phyloP scores from a whole-genome alignment of 2,888 invertebrate genomes.

The Pammene aurita region DNA sequence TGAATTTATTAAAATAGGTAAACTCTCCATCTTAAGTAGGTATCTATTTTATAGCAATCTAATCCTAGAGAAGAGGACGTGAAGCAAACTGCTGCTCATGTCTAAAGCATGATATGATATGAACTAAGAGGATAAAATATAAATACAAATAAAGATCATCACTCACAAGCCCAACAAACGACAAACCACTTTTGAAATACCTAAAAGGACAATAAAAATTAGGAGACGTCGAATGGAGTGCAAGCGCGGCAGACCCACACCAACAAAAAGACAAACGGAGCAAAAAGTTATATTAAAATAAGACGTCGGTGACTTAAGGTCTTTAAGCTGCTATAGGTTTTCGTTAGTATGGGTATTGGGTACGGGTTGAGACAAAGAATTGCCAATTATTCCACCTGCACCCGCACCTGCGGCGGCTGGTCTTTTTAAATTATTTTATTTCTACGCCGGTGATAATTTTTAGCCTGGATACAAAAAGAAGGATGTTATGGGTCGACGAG shows the following conservation, averaged over 20 bases:
- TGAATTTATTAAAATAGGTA: no score
- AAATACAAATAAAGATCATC: slow-evolving; percentile 16
- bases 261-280: slow-evolving; percentile 44
- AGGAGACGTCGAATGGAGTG: slow-evolving; percentile 40
- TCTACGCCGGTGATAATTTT: slow-evolving; percentile 80
- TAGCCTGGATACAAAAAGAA: slow-evolving; percentile 41
- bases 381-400: slow-evolving; percentile 83
- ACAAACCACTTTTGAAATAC: slow-evolving; percentile 32
- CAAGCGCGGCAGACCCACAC: slow-evolving; percentile 41
- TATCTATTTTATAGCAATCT: no score
- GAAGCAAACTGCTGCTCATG: background rate
- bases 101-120: background rate
- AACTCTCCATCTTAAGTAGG: no score
- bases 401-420: slow-evolving; percentile 79
- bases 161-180: slow-evolving; percentile 24
- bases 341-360: slow-evolving; percentile 62
- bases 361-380: slow-evolving; percentile 77
- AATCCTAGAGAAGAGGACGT: no score
- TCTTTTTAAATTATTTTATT: slow-evolving; percentile 76
- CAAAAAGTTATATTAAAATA: slow-evolving; percentile 57
- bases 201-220: slow-evolving; percentile 40
- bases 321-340: slow-evolving; percentile 68
- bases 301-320: slow-evolving; percentile 62
- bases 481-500: slow-evolving; percentile 40
- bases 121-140: slow-evolving; percentile 3